Evolutionary conservation across 2,113 vertebrate species (phyloP).

Genomic region (Diadophis punctatus): DNA sequence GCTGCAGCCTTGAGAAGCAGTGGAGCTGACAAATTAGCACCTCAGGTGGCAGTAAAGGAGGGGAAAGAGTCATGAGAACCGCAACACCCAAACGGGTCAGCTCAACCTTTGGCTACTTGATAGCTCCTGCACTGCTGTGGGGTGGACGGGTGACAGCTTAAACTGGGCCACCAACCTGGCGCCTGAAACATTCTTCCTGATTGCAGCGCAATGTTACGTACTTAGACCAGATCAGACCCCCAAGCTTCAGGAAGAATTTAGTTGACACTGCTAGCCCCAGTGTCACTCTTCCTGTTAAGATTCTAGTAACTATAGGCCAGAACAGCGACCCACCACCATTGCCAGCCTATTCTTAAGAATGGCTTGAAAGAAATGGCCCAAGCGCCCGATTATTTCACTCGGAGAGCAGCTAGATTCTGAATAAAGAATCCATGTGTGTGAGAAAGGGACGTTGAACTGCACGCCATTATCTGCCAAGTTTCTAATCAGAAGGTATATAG

Average conservation of each 20-base stretch:
- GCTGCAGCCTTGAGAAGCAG: not conserved
- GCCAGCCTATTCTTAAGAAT: not conserved
- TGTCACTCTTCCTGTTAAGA: not conserved
- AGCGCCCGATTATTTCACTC: not conserved
- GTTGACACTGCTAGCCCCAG: not conserved
- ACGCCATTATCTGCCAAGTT: not conserved
- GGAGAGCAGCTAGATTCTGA: not conserved
- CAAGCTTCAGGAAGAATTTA: not conserved
- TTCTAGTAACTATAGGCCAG: not conserved
- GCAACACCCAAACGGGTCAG: not conserved
- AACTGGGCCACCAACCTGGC: not conserved
- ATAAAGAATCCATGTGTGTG: not conserved
- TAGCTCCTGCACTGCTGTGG: not conserved
- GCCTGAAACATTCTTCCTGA: not conserved
- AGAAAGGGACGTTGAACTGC: not conserved
- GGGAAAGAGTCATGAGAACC: not conserved
- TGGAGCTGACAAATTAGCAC: too few species aligned
- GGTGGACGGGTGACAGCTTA: not conserved
- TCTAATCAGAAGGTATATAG: not conserved
- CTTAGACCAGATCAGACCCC: not conserved
- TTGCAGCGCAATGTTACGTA: not conserved
- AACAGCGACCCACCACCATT: not conserved
- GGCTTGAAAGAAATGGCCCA: not conserved
- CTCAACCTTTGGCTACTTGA: not conserved
- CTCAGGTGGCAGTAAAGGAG: not conserved